phyloP scores from a whole-genome alignment of 2,113 vertebrate species.

The Tupaia tana region DNA sequence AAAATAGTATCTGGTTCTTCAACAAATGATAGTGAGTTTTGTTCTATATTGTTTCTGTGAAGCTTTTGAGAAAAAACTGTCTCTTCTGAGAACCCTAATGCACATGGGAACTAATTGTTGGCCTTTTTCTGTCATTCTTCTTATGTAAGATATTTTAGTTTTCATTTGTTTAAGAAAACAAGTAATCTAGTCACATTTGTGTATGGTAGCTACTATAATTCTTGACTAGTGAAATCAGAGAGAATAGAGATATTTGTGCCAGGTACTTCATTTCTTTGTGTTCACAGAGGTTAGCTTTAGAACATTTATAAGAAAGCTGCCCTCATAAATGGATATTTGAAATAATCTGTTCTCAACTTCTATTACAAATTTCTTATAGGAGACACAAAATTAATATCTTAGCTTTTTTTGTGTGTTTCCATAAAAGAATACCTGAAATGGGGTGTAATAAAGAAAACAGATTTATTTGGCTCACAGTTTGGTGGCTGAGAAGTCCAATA shows the following conservation, averaged over 20 bases:
- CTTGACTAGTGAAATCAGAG: not conserved
- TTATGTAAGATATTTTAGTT: not conserved
- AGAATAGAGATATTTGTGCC: not conserved
- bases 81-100: not conserved
- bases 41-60: not conserved
- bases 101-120: not conserved
- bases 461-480: too few relatives aligned
- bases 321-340: not conserved
- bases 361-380: not conserved
- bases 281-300: not conserved
- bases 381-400: not conserved
- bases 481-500: too few relatives aligned
- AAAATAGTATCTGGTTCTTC: not conserved
- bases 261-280: not conserved
- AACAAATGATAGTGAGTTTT: not conserved
- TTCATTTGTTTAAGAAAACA: not conserved
- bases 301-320: not conserved
- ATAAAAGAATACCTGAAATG: too few relatives aligned
- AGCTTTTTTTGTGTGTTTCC: too few relatives aligned
- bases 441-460: too few relatives aligned
- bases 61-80: not conserved
- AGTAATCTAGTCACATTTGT: not conserved
- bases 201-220: not conserved
- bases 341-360: not conserved
- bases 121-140: not conserved